These are phyloP conservation scores for Luscinia luscinia DNA, from an alignment of 2,797 vertebrate species.

Conservation along the genomic window DNA sequence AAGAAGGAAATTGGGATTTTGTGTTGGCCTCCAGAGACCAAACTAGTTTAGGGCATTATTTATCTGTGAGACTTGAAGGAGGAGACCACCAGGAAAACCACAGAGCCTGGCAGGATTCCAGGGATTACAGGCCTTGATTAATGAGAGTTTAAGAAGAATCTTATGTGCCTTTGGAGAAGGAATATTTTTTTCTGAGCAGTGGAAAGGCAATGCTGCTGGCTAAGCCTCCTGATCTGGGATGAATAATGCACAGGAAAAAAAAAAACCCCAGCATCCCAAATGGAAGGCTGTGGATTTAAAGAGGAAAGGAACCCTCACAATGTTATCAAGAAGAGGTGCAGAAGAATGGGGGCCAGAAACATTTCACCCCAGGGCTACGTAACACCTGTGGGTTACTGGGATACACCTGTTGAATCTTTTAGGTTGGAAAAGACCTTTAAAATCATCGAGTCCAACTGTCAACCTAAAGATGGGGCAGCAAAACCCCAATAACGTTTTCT, in stretches of 20 bases:
- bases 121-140: slow-evolving; percentile 32
- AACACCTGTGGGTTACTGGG: not conserved
- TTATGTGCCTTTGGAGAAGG: not conserved
- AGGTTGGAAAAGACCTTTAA: not conserved
- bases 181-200: not conserved
- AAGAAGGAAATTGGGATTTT: not conserved
- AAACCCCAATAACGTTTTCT: not conserved
- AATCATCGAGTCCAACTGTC: not conserved
- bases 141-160: slow-evolving; percentile 36
- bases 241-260: not conserved
- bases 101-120: slow-evolving; percentile 35
- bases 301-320: not conserved
- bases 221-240: not conserved
- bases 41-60: not conserved
- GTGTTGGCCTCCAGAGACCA: not conserved
- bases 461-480: not conserved
- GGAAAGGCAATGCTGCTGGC: slow-evolving; percentile 2
- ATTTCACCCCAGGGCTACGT: not conserved
- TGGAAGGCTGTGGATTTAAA: not conserved
- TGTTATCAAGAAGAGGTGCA: not conserved
- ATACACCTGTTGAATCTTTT: not conserved
- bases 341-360: not conserved
- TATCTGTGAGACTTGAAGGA: not conserved
- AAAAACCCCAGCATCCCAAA: not conserved
- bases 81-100: slow-evolving; percentile 24